These are phyloP conservation scores for Merops nubicus DNA, from an alignment of 2,113 vertebrate genomes.

Conservation along the genomic window DNA sequence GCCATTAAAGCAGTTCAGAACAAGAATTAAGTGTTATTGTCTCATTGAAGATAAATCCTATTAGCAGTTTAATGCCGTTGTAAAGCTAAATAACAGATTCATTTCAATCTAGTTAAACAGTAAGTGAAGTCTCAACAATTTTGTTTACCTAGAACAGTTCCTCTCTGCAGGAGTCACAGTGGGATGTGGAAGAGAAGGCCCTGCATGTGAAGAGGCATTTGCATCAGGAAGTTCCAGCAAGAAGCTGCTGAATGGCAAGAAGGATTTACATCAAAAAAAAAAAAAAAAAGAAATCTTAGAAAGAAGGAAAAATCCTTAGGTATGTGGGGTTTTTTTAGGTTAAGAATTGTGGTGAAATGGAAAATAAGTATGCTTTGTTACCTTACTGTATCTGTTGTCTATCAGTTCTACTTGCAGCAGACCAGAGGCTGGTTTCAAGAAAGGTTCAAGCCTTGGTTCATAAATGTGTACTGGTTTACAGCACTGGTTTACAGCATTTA, in stretches of 20 bases:
- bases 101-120: slow-evolving; percentile 40
- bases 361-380: neutral
- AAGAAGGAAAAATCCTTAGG: neutral
- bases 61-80: slow-evolving; percentile 35
- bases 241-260: slow-evolving; percentile 49
- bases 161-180: slow-evolving; percentile 62
- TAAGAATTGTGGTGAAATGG: neutral
- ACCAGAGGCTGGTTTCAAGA: neutral
- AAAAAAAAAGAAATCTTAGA: neutral
- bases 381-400: neutral
- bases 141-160: slow-evolving; percentile 59
- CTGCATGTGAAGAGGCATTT: slow-evolving; percentile 65
- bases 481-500: neutral
- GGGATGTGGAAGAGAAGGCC: slow-evolving; percentile 46
- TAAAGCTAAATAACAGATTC: slow-evolving; percentile 33
- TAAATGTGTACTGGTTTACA: neutral
- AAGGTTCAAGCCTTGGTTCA: neutral
- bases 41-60: slow-evolving; percentile 28
- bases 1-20: neutral
- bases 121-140: slow-evolving; percentile 40
- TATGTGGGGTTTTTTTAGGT: neutral
- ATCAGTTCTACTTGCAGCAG: neutral
- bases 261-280: slow-evolving; percentile 30
- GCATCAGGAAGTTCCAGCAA: slow-evolving; percentile 61
- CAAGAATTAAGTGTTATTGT: slow-evolving; percentile 27